Evolutionary conservation across 2,113 vertebrate genomes (phyloP).

Genomic region (Chionis minor): DNA sequence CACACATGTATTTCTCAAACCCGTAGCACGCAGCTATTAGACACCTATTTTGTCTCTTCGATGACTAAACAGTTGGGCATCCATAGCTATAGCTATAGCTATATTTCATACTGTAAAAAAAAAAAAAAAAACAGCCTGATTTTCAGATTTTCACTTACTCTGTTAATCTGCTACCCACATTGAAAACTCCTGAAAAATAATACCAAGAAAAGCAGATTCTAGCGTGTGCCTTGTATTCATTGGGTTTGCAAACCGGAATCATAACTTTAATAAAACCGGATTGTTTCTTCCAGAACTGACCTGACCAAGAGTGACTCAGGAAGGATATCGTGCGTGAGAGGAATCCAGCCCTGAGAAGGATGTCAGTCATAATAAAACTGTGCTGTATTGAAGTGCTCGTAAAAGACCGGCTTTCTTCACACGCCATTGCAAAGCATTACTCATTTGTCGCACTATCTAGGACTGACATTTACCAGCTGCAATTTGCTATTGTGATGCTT

Average conservation of each 20-base stretch:
- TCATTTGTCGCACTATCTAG: neutral
- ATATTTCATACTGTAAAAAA: neutral
- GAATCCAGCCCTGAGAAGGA: slow-evolving; percentile 45
- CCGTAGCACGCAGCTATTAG: neutral
- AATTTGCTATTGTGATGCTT: neutral
- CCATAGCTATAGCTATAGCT: neutral
- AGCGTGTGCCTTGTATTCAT: fast-evolving
- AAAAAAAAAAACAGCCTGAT: neutral
- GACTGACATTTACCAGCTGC: neutral
- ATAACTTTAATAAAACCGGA: neutral
- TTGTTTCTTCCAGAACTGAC: neutral
- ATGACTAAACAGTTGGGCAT: neutral
- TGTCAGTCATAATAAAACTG: slow-evolving; percentile 24
- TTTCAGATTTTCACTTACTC: neutral
- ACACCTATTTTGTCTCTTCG: neutral
- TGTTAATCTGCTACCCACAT: neutral
- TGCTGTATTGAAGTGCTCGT: neutral
- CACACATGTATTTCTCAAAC: neutral
- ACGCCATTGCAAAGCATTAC: neutral
- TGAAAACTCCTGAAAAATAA: neutral
- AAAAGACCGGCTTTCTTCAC: neutral
- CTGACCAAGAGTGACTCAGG: neutral
- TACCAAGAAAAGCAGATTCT: neutral
- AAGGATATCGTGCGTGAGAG: slow-evolving; percentile 39
- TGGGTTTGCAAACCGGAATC: neutral